These are phyloP conservation scores for Illadopsis cleaveri DNA, from an alignment of 2,113 vertebrate genomes.

Conservation along the genomic window DNA sequence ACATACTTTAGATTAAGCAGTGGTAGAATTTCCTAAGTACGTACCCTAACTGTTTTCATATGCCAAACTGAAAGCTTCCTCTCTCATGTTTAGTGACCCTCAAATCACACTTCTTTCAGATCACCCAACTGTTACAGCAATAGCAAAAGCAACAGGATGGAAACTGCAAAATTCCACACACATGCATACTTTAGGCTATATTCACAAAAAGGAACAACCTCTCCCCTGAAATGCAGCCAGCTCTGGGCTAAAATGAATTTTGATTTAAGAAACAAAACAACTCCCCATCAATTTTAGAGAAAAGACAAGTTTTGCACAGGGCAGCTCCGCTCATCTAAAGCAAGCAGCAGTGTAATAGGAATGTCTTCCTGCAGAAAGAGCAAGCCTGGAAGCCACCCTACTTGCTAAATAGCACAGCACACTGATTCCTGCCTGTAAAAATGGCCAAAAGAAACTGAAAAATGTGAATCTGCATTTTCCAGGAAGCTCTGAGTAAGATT, in stretches of 20 bases:
- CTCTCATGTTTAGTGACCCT: conserved; percentile 18
- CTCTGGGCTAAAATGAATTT: not conserved
- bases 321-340: not conserved
- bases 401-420: not conserved
- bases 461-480: not conserved
- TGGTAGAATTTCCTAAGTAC: not conserved
- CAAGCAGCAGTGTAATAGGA: not conserved
- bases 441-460: not conserved
- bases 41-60: not conserved
- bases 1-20: not conserved
- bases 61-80: conserved; percentile 11
- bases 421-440: not conserved
- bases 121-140: conserved; percentile 36
- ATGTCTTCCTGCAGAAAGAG: not conserved
- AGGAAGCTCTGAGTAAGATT: not conserved
- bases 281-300: not conserved
- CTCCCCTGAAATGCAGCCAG: not conserved
- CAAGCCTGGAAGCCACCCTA: not conserved
- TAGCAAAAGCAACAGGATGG: conserved; percentile 26
- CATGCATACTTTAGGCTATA: not conserved
- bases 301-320: not conserved
- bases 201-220: not conserved
- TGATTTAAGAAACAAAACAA: not conserved
- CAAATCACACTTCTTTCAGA: conserved; percentile 33
- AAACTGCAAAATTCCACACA: not conserved